Conservation (phyloP, 2,113 vertebrate species). For the Tauraco erythrolophus region DNA sequence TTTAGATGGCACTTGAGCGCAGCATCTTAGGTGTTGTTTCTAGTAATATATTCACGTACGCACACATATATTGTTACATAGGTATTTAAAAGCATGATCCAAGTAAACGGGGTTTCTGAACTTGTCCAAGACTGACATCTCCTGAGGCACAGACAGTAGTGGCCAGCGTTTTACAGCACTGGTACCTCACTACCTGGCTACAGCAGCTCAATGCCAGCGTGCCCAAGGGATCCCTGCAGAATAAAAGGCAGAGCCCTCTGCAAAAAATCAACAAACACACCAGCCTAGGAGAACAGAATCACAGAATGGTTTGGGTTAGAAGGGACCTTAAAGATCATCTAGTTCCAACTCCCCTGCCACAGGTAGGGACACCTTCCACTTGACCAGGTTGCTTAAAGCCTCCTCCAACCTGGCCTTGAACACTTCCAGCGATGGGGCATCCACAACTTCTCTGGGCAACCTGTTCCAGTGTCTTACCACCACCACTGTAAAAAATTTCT, state of each 20-base stretch:
- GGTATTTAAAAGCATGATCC: not conserved
- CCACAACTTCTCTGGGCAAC: too few relatives aligned
- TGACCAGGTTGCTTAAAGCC: too few relatives aligned
- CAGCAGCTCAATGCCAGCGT: rapidly evolving
- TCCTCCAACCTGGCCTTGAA: too few relatives aligned
- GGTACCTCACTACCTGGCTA: rapidly evolving
- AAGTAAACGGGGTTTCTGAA: not conserved
- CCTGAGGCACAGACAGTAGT: not conserved
- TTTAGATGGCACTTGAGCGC: rapidly evolving
- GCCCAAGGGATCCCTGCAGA: not conserved
- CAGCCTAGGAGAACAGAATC: too few relatives aligned
- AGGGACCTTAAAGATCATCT: too few relatives aligned
- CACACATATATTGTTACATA: rapidly evolving
- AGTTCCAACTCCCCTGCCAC: too few relatives aligned
- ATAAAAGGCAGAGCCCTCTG: not conserved
- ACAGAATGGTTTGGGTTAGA: too few relatives aligned
- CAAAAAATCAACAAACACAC: not conserved
- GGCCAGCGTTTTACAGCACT: not conserved
- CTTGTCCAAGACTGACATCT: not conserved
- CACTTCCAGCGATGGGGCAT: too few relatives aligned
- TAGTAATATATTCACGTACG: rapidly evolving
- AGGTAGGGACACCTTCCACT: too few relatives aligned
- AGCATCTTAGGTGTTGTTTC: not conserved
- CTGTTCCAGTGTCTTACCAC: too few relatives aligned
- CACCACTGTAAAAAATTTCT: too few relatives aligned